Evolutionary conservation across 2,888 invertebrate species (phyloP).

Genomic region (Congeria kusceri): DNA sequence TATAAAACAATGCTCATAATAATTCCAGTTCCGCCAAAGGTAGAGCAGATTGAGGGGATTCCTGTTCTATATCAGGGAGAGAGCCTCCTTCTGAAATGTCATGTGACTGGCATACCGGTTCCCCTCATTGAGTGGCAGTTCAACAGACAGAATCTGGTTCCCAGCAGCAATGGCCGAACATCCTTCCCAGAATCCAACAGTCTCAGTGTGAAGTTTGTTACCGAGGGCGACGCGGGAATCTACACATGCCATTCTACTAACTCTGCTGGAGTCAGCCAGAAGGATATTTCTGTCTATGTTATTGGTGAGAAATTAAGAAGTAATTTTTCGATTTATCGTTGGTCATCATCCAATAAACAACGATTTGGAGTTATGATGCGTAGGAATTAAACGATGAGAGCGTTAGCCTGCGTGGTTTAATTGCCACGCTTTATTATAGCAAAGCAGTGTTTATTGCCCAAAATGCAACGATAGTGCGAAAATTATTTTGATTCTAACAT

Average conservation of each 20-base stretch:
- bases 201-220: slow-evolving; percentile 70
- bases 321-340: too few relatives aligned
- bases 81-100: slow-evolving; percentile 73
- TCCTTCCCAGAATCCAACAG: slow-evolving; percentile 60
- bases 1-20: too few relatives aligned
- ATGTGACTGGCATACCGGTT: slow-evolving; percentile 72
- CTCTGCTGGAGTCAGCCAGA: slow-evolving; percentile 66
- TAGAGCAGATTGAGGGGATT: slow-evolving; percentile 69
- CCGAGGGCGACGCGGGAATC: slow-evolving; percentile 68
- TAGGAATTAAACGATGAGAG: too few relatives aligned
- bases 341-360: too few relatives aligned
- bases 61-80: slow-evolving; percentile 71
- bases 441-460: too few relatives aligned
- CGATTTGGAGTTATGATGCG: too few relatives aligned
- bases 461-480: too few relatives aligned
- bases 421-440: too few relatives aligned
- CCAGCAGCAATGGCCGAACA: slow-evolving; percentile 75
- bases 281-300: slow-evolving; percentile 64
- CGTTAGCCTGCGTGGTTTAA: too few relatives aligned
- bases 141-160: slow-evolving; percentile 56
- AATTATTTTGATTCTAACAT: too few relatives aligned
- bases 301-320: slow-evolving; percentile 77
- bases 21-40: slow-evolving; percentile 72
- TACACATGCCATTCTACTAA: slow-evolving; percentile 67
- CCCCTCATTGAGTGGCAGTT: slow-evolving; percentile 76